Evolutionary conservation across 2,797 vertebrate species (phyloP).

Genomic region (Furcifer pardalis): DNA sequence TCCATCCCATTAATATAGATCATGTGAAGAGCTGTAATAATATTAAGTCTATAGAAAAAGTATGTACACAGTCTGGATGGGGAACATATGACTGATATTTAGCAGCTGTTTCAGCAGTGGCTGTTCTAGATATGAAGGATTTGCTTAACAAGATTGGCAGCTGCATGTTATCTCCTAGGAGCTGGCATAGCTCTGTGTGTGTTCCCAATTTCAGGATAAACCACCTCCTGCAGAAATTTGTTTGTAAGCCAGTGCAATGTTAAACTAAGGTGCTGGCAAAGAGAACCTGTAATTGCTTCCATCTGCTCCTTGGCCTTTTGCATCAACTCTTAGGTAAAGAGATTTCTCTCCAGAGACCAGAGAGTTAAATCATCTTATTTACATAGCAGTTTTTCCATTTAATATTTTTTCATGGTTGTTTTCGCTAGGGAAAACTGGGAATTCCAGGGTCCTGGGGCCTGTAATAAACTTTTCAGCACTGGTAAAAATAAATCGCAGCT

Average conservation of each 20-base stretch:
- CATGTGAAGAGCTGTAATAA: not conserved
- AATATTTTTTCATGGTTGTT: not conserved
- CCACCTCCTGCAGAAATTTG: conserved; percentile 8
- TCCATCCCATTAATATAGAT: not conserved
- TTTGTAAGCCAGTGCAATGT: conserved; percentile 5
- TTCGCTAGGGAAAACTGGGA: not conserved
- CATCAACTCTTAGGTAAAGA: conserved; percentile 2
- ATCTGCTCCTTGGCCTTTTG: not conserved
- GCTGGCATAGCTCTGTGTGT: not conserved
- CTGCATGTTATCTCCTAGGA: conserved; percentile 10
- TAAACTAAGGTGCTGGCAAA: not conserved
- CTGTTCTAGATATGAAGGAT: conserved; percentile 10
- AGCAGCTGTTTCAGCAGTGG: conserved; percentile 1
- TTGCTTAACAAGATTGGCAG: conserved; percentile 5
- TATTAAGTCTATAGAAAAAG: not conserved
- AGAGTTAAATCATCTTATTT: conserved; percentile 14
- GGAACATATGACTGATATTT: not conserved
- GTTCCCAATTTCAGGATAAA: not conserved
- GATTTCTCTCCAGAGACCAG: conserved; percentile 6
- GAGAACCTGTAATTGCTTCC: conserved; percentile 10
- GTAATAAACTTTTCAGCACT: not conserved
- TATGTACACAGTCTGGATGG: not conserved
- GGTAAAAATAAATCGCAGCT: not conserved
- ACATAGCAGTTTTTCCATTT: not conserved
- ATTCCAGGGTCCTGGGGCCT: not conserved